Base-by-base conservation (phyloP, 2,797 vertebrate species). In the Xerus rutilus region DNA sequence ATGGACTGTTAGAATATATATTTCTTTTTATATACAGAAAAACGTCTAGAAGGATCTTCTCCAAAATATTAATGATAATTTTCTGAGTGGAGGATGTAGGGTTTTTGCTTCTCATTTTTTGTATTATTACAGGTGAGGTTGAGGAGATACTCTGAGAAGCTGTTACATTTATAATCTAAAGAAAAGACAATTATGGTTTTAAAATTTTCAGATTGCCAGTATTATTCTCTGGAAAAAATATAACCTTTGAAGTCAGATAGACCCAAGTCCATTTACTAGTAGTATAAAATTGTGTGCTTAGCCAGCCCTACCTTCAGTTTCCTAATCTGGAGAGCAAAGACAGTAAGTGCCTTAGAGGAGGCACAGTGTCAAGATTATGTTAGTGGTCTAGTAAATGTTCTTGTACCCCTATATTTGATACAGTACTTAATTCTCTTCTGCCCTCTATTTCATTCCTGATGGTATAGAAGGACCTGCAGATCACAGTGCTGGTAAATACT, bases 151-250 rank as follows among this genome's bases (percentile, higher is more conserved):
- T 73, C 25, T 21, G 30, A 89, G 57, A 77, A 83, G 39, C 77
- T 89, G 65, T 32, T 15, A 21, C 30, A 91, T 69, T 52, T 87
- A 57, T 93, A 90, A 94, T 77, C 17, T 89, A 83, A 96, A 90
- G 64, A 92, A 83, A 73, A 79, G n/a, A 52, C 35, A 86, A 20
- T 64, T 54, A 20, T 59, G 59, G 13, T 83, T 89, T 84, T 45
- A 62, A 82, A 43, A 49, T 45, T 65, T 70, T 89, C 18, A 35
- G n/a, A 59, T 67, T 54, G 30, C 25, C 73, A 89, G 15, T 73
- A 72, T 59, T 77, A 54, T 86, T 54, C 69, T 89, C 39, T 95
- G 43, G 45, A n/a, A 70, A 88, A 32, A 91, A 64, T 39, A 39
- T 52, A 84, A 49, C 28, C 35, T 83, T 82, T 89, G 47, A 92